Evolutionary conservation across 2,797 vertebrate genomes (phyloP).

Genomic region (Ctenosaura bakeri): DNA sequence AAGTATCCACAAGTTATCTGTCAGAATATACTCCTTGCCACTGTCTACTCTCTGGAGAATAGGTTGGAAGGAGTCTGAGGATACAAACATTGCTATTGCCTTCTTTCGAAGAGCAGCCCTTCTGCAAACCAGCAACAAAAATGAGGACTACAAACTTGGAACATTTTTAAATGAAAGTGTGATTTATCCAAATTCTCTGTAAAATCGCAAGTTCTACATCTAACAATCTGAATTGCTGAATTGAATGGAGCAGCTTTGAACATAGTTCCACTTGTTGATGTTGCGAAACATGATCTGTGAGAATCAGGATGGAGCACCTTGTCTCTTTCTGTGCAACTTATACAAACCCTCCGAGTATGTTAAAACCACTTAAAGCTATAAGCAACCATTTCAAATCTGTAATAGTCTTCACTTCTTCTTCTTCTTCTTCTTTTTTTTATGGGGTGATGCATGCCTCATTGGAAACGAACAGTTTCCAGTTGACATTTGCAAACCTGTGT

Average conservation of each 20-base stretch:
- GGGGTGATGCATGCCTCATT: conserved; percentile 28
- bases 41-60: background rate
- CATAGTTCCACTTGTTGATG: too few species aligned
- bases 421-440: background rate
- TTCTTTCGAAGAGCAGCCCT: background rate
- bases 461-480: conserved; percentile 53
- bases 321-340: background rate
- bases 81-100: background rate
- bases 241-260: background rate
- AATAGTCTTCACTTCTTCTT: conserved; percentile 14
- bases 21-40: background rate
- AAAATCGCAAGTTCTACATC: too few species aligned
- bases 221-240: background rate
- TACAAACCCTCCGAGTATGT: too few species aligned
- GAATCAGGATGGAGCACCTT: background rate
- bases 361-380: background rate
- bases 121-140: background rate
- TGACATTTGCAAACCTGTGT: background rate
- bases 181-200: background rate
- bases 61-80: background rate
- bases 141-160: background rate
- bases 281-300: background rate
- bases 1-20: background rate
- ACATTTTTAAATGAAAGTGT: background rate
- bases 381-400: background rate